Evolutionary conservation across 1,140 invertebrate genomes (phyloP), one percentile per base, ranked within the genome.

Genomic region (Asbolus verrucosus): DNA sequence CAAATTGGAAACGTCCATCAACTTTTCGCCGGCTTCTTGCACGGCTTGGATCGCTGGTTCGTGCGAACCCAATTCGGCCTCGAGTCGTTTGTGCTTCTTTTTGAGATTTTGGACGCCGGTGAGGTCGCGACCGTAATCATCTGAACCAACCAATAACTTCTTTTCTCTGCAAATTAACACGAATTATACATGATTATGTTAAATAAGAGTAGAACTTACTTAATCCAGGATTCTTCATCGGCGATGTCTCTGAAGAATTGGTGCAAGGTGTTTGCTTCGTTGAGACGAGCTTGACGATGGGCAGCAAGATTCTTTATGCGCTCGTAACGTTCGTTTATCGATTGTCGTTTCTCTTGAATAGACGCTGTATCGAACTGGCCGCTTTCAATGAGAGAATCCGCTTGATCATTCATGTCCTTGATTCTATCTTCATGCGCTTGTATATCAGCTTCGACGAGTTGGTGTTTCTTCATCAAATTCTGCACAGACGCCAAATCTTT

Each of bases 141-240:
- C 97, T 1, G 95, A 98, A 3, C 95, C 94, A 1, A 99, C 96
- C 3, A 99, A 84, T 8, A 99, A 84, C 82, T 99, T 99, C 87
- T 99, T 99, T 79, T 99, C 98, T 81, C 90, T 92, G 59, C 13
- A 76, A 72, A 31, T 24, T n/a, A n/a, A n/a, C n/a, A n/a, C n/a
- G n/a, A 60, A 30, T 27, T 54, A 31, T 71, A 46, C 2, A 36
- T 30, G 4, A 30, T 30, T 30, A 30, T 30, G 9, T 30, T 11
- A 71, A 14, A 60, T 24, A 15, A 18, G 31, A 63, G 9, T 8
- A 68, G 21, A 33, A 18, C 13, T 81, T 75, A 91, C 89, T 98
- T 98, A 79, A 99, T 99, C 98, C 98, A 99, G n/a, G 95, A 97
- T 82, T 99, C 98, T 82, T 99, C 98, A 82, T 99, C 98, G 72